Conservation (phyloP, 2,888 invertebrate genomes). For the Incurvaria masculella region DNA sequence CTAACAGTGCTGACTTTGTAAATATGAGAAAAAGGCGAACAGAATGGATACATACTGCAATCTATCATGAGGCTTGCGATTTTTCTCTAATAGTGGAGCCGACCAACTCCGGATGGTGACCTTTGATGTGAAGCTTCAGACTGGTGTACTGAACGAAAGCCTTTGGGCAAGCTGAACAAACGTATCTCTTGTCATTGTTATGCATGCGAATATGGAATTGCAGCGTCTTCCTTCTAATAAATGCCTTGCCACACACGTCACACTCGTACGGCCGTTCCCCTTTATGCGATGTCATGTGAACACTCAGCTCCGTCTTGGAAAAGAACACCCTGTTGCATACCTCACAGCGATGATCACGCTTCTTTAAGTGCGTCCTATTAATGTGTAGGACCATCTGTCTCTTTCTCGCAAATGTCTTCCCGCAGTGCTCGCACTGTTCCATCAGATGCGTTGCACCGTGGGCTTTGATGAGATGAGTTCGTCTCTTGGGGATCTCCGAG, state of each 20-base stretch:
- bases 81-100: too few species aligned
- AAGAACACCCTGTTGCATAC: slow-evolving; percentile 38
- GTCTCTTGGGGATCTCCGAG: not conserved
- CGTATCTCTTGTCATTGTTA: slow-evolving; percentile 31
- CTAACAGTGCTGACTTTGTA: too few species aligned
- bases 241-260: slow-evolving; percentile 39
- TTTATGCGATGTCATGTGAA: slow-evolving; percentile 45
- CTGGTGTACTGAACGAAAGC: slow-evolving; percentile 42
- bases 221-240: slow-evolving; percentile 33
- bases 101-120: not conserved
- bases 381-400: not conserved
- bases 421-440: not conserved
- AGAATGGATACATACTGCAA: too few species aligned
- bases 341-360: slow-evolving; percentile 19
- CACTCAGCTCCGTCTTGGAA: slow-evolving; percentile 35
- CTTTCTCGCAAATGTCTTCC: not conserved
- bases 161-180: slow-evolving; percentile 32
- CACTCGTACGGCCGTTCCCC: slow-evolving; percentile 44
- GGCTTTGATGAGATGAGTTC: not conserved
- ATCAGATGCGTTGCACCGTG: not conserved
- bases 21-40: too few species aligned
- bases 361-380: not conserved
- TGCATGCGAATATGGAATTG: slow-evolving; percentile 40
- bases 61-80: too few species aligned
- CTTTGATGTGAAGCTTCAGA: slow-evolving; percentile 25